A percentile compares a stretch with the other conserved stretches of the same genome.
Evolutionary conservation across 1,140 invertebrate species (phyloP).

Genomic region (Dendroctonus ponderosae): DNA sequence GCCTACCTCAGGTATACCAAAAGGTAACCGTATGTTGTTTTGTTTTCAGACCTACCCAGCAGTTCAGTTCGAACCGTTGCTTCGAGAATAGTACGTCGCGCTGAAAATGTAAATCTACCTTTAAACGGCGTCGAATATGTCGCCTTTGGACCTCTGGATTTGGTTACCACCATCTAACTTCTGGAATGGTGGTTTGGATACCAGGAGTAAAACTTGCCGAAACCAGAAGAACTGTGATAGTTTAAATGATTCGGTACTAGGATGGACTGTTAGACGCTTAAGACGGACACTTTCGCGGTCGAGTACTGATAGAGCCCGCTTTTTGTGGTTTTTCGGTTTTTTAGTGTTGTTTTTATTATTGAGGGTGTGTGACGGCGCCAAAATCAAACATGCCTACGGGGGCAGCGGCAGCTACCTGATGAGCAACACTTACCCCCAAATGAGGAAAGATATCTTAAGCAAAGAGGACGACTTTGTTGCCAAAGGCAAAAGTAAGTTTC

Average conservation of each 20-base stretch:
- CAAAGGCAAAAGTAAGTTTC: constrained; percentile 38
- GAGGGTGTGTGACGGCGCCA: constrained; percentile 26
- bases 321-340: constrained; percentile 21
- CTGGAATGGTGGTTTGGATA: background rate
- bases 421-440: constrained; percentile 15
- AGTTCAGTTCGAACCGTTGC: constrained; percentile 24
- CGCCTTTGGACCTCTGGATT: constrained; percentile 17
- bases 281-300: too few relatives aligned
- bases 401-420: constrained; percentile 29
- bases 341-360: constrained; percentile 37
- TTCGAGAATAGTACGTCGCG: constrained; percentile 7
- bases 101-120: constrained; percentile 27
- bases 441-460: constrained; percentile 24
- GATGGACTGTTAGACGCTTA: background rate
- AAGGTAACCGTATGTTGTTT: constrained; percentile 31
- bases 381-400: constrained; percentile 18
- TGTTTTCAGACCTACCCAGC: constrained; percentile 20
- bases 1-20: constrained; percentile 25
- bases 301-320: too few relatives aligned
- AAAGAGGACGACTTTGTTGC: constrained; percentile 36
- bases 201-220: too few relatives aligned
- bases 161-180: constrained; percentile 1
- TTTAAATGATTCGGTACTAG: background rate
- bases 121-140: constrained; percentile 29
- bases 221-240: too few relatives aligned